phyloP scores from a whole-genome alignment of 2,888 invertebrate species.

The Ormyrus thymus region DNA sequence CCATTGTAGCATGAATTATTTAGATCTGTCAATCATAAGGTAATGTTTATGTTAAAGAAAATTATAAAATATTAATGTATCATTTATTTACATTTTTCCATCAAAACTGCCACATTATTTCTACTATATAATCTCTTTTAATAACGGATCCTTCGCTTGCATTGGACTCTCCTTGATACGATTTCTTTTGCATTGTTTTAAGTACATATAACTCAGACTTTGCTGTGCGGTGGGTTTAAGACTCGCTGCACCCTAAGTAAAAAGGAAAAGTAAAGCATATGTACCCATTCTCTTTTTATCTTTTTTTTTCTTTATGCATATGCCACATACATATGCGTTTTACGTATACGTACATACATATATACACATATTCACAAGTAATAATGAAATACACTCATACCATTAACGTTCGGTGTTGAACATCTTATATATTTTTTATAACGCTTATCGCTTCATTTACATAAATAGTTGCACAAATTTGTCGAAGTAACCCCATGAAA shows the following conservation, averaged over 20 bases:
- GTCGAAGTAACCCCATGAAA: conserved; percentile 12
- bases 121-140: conserved; percentile 36
- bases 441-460: conserved; percentile 18
- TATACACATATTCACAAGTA: conserved; percentile 56
- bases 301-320: conserved; percentile 32
- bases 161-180: conserved; percentile 34
- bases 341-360: conserved; percentile 54
- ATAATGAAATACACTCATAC: conserved; percentile 52
- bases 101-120: conserved; percentile 48
- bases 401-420: conserved; percentile 37
- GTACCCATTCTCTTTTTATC: conserved; percentile 25
- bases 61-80: conserved; percentile 40
- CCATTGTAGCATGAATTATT: too few relatives aligned
- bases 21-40: too few relatives aligned
- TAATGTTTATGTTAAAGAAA: neutral
- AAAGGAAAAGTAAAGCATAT: conserved; percentile 39
- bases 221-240: conserved; percentile 40
- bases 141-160: conserved; percentile 40
- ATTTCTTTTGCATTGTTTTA: conserved; percentile 29
- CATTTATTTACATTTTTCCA: conserved; percentile 55
- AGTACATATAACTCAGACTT: conserved; percentile 49
- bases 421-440: conserved; percentile 15
- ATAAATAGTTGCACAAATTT: conserved; percentile 36
- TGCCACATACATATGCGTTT: conserved; percentile 44
- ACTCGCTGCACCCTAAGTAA: conserved; percentile 46